Conservation (phyloP, 2,797 vertebrate species). For the Acrocephalus scirpaceus region DNA sequence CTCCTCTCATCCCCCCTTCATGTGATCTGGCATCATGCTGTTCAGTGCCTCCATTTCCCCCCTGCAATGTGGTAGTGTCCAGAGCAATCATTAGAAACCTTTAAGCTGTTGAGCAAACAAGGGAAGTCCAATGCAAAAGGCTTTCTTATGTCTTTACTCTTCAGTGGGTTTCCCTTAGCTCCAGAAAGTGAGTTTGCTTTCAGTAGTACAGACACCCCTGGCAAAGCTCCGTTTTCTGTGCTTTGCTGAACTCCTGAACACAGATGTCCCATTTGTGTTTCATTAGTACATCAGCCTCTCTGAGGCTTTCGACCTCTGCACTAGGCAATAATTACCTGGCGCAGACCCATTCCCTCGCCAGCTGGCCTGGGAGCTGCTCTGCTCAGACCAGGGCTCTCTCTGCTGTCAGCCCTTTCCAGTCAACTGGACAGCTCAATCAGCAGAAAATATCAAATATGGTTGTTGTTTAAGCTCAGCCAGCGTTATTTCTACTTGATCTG, state of each 20-base stretch:
- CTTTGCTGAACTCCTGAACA: conserved; percentile 80
- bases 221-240: conserved; percentile 70
- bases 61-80: not conserved
- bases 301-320: conserved; percentile 80
- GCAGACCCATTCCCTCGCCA: conserved; percentile 76
- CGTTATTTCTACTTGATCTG: conserved; percentile 50
- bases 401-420: conserved; percentile 83
- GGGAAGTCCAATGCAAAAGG: not conserved
- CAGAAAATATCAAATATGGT: conserved; percentile 66
- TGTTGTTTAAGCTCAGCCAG: conserved; percentile 40
- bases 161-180: conserved; percentile 8
- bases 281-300: conserved; percentile 79
- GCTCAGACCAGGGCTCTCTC: conserved; percentile 77
- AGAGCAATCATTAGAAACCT: not conserved
- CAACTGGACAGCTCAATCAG: conserved; percentile 77
- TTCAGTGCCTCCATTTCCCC: not conserved
- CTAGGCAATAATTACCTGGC: conserved; percentile 85
- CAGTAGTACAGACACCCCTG: conserved; percentile 55
- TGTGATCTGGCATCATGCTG: not conserved
- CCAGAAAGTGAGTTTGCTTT: not conserved
- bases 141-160: not conserved
- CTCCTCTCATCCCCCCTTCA: not conserved
- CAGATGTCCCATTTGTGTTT: conserved; percentile 86
- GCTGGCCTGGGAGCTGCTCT: conserved; percentile 82
- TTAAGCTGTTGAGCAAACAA: not conserved